Evolutionary conservation across 2,113 vertebrate genomes (phyloP).

Genomic region (Orthonyx spaldingii): DNA sequence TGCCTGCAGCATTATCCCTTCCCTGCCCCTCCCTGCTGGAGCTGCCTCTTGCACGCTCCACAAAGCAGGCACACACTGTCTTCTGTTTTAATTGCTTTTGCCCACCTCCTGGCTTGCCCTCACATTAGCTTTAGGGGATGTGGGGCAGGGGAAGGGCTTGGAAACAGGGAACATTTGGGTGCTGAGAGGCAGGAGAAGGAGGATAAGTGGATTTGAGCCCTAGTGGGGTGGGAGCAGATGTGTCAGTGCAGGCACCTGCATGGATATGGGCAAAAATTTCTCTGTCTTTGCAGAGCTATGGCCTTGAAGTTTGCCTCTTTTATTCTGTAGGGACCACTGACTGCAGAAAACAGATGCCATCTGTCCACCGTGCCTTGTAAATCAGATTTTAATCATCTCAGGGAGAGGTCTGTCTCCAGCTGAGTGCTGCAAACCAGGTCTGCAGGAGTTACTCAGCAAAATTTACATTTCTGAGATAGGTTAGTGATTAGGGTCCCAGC

Average conservation of each 20-base stretch:
- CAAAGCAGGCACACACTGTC: neutral
- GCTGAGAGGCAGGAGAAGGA: neutral
- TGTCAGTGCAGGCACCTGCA: neutral
- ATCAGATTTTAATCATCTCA: constrained; percentile 26
- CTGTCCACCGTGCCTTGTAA: neutral
- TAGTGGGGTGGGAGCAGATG: rapidly evolving
- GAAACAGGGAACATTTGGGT: neutral
- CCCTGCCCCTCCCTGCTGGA: neutral
- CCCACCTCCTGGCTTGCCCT: neutral
- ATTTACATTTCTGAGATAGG: neutral
- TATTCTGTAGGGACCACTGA: neutral
- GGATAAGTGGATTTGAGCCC: neutral
- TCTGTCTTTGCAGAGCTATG: neutral
- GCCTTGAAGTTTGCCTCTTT: constrained; percentile 8
- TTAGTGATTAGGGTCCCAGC: neutral
- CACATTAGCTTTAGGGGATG: neutral
- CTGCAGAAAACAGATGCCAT: constrained; percentile 1
- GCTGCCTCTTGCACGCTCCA: rapidly evolving
- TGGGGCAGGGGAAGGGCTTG: neutral
- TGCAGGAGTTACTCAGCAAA: neutral
- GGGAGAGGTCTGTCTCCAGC: constrained; percentile 5
- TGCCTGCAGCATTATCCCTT: neutral
- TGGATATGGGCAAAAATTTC: neutral
- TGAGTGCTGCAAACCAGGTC: neutral
- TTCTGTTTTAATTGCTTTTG: neutral